These are phyloP conservation scores for Pachycephus smyrnensis DNA, from an alignment of 2,888 invertebrate genomes.

Conservation along the genomic window DNA sequence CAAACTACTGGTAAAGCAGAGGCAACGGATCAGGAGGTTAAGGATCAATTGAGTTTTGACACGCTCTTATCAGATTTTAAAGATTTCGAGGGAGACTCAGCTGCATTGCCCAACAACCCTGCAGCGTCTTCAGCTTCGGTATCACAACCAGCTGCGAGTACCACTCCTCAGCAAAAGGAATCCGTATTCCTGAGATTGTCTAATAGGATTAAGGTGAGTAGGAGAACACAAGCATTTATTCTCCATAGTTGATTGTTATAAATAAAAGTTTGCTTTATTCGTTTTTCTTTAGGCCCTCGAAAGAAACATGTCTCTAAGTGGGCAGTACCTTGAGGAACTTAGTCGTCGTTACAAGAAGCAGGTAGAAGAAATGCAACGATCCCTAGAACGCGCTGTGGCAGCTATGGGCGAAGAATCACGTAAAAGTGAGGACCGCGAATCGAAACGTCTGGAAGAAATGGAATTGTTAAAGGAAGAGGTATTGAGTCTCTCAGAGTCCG, in stretches of 20 bases:
- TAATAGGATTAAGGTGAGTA: constrained; percentile 90
- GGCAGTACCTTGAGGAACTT: constrained; percentile 95
- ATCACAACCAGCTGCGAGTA: constrained; percentile 58
- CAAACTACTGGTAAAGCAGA: constrained; percentile 27
- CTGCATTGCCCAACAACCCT: constrained; percentile 41
- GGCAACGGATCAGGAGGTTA: constrained; percentile 42
- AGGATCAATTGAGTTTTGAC: constrained; percentile 59
- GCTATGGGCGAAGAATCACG: constrained; percentile 79
- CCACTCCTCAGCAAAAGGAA: constrained; percentile 78
- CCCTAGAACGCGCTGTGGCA: constrained; percentile 82
- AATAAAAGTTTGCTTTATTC: background rate
- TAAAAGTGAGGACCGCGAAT: constrained; percentile 80
- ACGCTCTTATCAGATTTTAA: constrained; percentile 62
- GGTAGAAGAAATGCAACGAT: constrained; percentile 93
- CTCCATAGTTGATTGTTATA: background rate
- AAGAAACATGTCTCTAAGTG: constrained; percentile 95
- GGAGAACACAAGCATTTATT: background rate
- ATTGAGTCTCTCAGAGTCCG: constrained; percentile 72
- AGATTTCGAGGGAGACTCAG: constrained; percentile 56
- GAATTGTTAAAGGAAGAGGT: constrained; percentile 76
- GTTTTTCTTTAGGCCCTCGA: constrained; percentile 72
- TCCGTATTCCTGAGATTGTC: constrained; percentile 96
- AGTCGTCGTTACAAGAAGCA: constrained; percentile 96
- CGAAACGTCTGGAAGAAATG: constrained; percentile 83
- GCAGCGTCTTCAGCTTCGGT: constrained; percentile 58